Percentiles rank a stretch among this genome's conserved stretches.
Evolutionary conservation across 2,888 invertebrate species (phyloP).

Genomic region (Abscondita cerata): DNA sequence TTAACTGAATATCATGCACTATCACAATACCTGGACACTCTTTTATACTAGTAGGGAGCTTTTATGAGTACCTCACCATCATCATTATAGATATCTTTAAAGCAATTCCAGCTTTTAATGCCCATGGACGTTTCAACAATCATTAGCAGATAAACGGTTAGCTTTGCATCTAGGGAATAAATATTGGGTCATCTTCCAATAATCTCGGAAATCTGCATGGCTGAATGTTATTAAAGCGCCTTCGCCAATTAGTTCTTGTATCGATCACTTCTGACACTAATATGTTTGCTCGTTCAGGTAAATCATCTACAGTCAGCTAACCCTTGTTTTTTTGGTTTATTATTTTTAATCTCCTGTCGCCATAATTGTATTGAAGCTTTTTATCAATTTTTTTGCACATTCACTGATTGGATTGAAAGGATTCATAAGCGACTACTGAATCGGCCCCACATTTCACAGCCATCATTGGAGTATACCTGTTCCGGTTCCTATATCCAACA

Average conservation of each 20-base stretch:
- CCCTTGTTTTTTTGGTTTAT: slow-evolving; percentile 90
- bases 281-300: slow-evolving; percentile 83
- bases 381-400: slow-evolving; percentile 85
- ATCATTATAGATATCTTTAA: slow-evolving; percentile 64
- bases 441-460: slow-evolving; percentile 91
- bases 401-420: slow-evolving; percentile 93
- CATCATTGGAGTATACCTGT: slow-evolving; percentile 98
- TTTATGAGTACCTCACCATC: slow-evolving; percentile 65
- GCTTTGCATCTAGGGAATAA: slow-evolving; percentile 89
- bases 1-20: slow-evolving; percentile 92
- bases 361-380: slow-evolving; percentile 78
- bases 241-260: slow-evolving; percentile 97
- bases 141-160: slow-evolving; percentile 85
- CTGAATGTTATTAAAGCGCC: slow-evolving; percentile 91
- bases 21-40: slow-evolving; percentile 69
- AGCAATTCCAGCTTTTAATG: slow-evolving; percentile 79
- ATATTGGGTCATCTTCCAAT: slow-evolving; percentile 82
- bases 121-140: slow-evolving; percentile 79
- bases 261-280: slow-evolving; percentile 97
- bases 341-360: slow-evolving; percentile 77
- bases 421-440: slow-evolving; percentile 90
- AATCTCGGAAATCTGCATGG: slow-evolving; percentile 85
- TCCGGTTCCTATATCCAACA: slow-evolving; percentile 96
- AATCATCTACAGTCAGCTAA: slow-evolving; percentile 80
- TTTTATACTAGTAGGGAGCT: slow-evolving; percentile 63